Conservation (phyloP, 2,888 invertebrate genomes). For the Acanthoscelides obtectus region DNA sequence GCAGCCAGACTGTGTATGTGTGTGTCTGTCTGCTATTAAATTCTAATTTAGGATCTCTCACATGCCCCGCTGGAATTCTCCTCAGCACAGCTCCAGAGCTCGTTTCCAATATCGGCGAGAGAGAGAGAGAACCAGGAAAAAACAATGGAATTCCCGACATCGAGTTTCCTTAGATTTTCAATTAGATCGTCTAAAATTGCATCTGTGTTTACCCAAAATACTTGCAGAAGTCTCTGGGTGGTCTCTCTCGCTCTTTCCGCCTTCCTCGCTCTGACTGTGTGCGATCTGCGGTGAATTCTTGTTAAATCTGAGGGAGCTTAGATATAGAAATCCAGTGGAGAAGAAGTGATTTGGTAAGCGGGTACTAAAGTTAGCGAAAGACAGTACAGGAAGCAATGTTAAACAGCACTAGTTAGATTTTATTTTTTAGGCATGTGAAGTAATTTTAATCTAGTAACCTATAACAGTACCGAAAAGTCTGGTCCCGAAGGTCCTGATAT, state of each 20-base stretch:
- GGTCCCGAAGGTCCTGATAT: too few relatives aligned
- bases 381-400: too few relatives aligned
- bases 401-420: too few relatives aligned
- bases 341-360: neutral
- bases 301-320: constrained; percentile 28
- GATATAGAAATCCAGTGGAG: neutral
- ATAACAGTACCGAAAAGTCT: too few relatives aligned
- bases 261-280: neutral
- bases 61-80: neutral
- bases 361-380: neutral
- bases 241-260: neutral
- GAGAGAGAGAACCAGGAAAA: neutral
- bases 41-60: neutral
- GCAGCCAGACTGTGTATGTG: neutral
- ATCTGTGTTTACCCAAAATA: constrained; percentile 33
- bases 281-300: constrained; percentile 28
- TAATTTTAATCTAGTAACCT: too few relatives aligned
- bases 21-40: neutral
- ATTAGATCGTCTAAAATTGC: constrained; percentile 24
- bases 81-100: neutral
- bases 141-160: neutral
- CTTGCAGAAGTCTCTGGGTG: constrained; percentile 1
- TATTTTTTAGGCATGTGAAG: too few relatives aligned
- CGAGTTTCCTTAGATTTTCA: constrained; percentile 13
- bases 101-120: neutral